Conservation (phyloP, 2,113 vertebrate species). For the Sander vitreus region DNA sequence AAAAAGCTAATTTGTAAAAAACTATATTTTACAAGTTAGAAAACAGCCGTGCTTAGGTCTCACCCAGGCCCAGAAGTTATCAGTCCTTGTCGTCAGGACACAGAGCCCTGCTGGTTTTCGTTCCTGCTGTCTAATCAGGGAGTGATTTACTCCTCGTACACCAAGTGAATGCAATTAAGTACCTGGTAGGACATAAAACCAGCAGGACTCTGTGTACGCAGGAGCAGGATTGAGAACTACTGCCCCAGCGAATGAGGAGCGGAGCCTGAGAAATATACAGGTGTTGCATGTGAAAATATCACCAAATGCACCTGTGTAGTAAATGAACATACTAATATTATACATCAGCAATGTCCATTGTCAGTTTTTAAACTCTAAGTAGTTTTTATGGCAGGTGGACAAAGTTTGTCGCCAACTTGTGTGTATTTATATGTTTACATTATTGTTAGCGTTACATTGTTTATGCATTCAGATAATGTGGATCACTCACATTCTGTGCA, state of each 20-base stretch:
- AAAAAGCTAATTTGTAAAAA: not conserved
- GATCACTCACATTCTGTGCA: slow-evolving; percentile 39
- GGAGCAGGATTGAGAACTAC: not conserved
- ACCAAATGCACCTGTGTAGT: not conserved
- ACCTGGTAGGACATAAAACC: slow-evolving; percentile 55
- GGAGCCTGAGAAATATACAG: slow-evolving; percentile 7
- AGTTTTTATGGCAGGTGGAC: not conserved
- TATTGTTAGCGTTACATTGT: slow-evolving; percentile 6
- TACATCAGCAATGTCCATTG: not conserved
- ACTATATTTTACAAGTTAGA: not conserved
- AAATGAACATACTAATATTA: slow-evolving; percentile 1
- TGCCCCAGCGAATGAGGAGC: not conserved
- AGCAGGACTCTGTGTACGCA: slow-evolving; percentile 34
- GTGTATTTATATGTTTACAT: slow-evolving; percentile 16
- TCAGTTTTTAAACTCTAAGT: not conserved
- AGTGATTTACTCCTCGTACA: slow-evolving; percentile 34
- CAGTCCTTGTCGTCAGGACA: not conserved
- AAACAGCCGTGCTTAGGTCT: not conserved
- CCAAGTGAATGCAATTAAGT: slow-evolving; percentile 48
- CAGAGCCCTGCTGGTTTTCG: slow-evolving; percentile 41
- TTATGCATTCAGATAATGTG: slow-evolving; percentile 28
- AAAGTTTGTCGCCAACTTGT: not conserved
- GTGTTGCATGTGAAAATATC: slow-evolving; percentile 10
- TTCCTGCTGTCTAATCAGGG: slow-evolving; percentile 41
- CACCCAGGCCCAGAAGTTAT: slow-evolving; percentile 2